Percentiles rank a stretch among this genome's conserved stretches.
phyloP scores from a whole-genome alignment of 1,140 invertebrate species.

The Dysdera silvatica region DNA sequence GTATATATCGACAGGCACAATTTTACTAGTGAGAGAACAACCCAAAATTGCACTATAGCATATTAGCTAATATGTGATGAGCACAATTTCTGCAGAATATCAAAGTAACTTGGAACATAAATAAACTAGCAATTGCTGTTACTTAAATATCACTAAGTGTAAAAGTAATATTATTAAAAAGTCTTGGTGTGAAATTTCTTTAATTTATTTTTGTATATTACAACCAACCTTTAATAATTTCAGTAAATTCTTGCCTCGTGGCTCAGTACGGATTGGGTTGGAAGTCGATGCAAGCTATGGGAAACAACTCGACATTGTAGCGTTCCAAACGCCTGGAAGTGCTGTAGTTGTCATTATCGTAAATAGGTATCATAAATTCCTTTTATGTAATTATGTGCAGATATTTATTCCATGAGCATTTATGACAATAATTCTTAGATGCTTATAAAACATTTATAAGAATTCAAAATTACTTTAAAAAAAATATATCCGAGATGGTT shows the following conservation, averaged over 20 bases:
- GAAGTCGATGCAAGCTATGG: not conserved
- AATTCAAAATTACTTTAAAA: too few relatives aligned
- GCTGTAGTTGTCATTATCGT: constrained; percentile 52
- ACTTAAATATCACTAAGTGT: too few relatives aligned
- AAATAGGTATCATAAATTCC: constrained; percentile 63
- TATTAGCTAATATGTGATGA: constrained; percentile 5
- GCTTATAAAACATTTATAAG: too few relatives aligned
- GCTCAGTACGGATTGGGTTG: constrained; percentile 46
- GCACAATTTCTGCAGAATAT: not conserved
- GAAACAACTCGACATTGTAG: constrained; percentile 43
- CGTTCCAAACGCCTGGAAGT: constrained; percentile 53
- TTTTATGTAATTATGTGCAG: too few relatives aligned
- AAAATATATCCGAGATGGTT: too few relatives aligned
- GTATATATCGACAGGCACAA: constrained; percentile 36
- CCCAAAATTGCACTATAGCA: constrained; percentile 10
- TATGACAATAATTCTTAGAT: too few relatives aligned
- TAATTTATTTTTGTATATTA: not conserved
- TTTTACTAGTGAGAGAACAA: not conserved
- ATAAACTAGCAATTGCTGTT: too few relatives aligned
- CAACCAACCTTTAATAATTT: constrained; percentile 8
- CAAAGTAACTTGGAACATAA: too few relatives aligned
- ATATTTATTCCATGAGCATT: too few relatives aligned
- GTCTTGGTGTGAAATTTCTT: too few relatives aligned
- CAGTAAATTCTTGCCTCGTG: constrained; percentile 64
- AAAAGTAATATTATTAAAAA: too few relatives aligned